Base-by-base conservation (phyloP, 2,113 vertebrate genomes). In the Garra rufa region DNA sequence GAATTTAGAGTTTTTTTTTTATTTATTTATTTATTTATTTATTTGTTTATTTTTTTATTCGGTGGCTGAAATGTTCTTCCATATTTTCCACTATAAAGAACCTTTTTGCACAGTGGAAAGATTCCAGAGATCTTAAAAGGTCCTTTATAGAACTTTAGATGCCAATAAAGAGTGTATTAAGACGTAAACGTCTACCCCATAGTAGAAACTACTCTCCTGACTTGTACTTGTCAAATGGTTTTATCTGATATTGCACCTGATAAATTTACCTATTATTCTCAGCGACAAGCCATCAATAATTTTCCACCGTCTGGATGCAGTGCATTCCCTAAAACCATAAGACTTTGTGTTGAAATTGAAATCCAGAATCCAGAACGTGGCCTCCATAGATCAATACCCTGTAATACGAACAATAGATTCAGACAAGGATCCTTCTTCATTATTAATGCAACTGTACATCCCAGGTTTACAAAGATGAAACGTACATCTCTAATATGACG, bases 351-450 rank as follows among this genome's bases (percentile, higher is more conserved):
- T 65, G 65, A 80, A 65, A 80, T 8, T 65, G 9, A 79, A 80
- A 46, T 80, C 24, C 24, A 46, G 4, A 65, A 65, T 65, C 8
- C 41, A 65, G 59, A 80, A 17, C 28, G 8, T 50, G 15, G 7
- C 4, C 26, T 76, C 26, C 73, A 57, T 76, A 76, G 28, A 76
- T 57, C 50, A 76, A 77, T 77, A 59, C 75, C 2, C 75, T 57
- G 41, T 77, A 38, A 76, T 55, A 76, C 6, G 74, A 61, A 43
- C 55, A 43, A 44, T 38, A 17, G 10, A 26, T 38, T 21, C 14
- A 9, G 48, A 28, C 8, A n/a, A 76, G 17, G 19, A 77, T 41
- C 52, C 50, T 34, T 76, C 75, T 63, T 46, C 9, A 63, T 79
- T 80, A 67, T 65, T 80, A 48, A 80, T 80, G 38, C 24, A 30